phyloP scores from a whole-genome alignment of 2,797 vertebrate species.

The Mallotus villosus region DNA sequence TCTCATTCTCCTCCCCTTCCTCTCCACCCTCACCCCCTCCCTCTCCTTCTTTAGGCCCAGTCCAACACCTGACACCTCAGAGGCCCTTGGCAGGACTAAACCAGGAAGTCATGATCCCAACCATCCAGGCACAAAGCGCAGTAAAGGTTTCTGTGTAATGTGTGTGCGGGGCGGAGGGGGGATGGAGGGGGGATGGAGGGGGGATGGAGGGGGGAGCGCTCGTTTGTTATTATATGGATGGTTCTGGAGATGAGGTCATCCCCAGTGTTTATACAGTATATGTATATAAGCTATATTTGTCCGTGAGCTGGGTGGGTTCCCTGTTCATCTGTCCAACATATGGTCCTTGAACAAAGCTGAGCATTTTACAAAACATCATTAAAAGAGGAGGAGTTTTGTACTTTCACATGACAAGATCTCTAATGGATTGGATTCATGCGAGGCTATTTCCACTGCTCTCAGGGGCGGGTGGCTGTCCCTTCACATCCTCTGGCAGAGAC shows the following conservation, averaged over 20 bases:
- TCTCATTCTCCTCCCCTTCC: not conserved
- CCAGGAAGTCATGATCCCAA: not conserved
- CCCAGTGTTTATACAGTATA: not conserved
- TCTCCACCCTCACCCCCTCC: not conserved
- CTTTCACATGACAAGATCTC: not conserved
- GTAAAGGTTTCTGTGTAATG: not conserved
- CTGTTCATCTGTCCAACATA: slow-evolving; percentile 63
- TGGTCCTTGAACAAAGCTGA: slow-evolving; percentile 33
- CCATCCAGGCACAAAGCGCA: not conserved
- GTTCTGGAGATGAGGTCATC: not conserved
- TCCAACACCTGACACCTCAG: not conserved
- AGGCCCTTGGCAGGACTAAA: not conserved
- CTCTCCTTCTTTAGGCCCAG: not conserved
- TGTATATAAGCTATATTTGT: slow-evolving; percentile 21
- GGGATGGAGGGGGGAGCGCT: not conserved
- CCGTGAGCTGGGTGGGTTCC: slow-evolving; percentile 31
- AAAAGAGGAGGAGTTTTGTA: slow-evolving; percentile 29
- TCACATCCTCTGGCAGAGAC: not conserved
- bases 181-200: too few relatives aligned
- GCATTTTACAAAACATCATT: slow-evolving; percentile 55
- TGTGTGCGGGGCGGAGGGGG: too few relatives aligned
- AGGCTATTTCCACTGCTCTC: not conserved
- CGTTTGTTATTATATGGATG: not conserved
- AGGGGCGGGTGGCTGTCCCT: not conserved
- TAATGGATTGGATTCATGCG: not conserved